phyloP scores from a whole-genome alignment of 2,113 vertebrate species.

The Grallaria varia region DNA sequence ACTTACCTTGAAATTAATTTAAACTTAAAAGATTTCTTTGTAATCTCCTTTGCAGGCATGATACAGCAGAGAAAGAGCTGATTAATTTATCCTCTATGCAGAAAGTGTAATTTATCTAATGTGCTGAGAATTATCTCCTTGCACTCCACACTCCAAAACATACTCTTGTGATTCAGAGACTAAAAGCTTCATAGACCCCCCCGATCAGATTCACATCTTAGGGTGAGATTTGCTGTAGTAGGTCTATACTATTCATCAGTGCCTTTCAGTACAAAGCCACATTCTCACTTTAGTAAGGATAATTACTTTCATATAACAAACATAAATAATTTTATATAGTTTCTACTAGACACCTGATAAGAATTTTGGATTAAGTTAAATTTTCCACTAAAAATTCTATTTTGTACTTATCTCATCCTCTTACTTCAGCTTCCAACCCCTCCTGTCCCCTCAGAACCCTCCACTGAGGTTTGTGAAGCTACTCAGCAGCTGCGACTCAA shows the following conservation, averaged over 20 bases:
- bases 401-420: not conserved
- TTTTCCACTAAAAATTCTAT: not conserved
- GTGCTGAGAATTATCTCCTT: not conserved
- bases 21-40: not conserved
- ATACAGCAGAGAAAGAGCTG: not conserved
- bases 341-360: not conserved
- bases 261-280: not conserved
- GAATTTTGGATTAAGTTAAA: not conserved
- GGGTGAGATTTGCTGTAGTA: not conserved
- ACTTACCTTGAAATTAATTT: not conserved
- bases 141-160: not conserved
- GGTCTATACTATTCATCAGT: not conserved
- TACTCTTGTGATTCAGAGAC: not conserved
- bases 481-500: not conserved
- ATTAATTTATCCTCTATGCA: not conserved
- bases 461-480: not conserved
- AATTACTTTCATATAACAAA: not conserved
- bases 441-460: not conserved
- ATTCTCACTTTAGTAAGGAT: not conserved
- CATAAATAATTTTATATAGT: not conserved
- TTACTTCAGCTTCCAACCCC: not conserved
- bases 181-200: not conserved
- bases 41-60: not conserved
- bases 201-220: not conserved
- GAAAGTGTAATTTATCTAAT: not conserved